Conservation (phyloP, 92 coral and sea anemone species). For the Parazoanthus darwini region DNA sequence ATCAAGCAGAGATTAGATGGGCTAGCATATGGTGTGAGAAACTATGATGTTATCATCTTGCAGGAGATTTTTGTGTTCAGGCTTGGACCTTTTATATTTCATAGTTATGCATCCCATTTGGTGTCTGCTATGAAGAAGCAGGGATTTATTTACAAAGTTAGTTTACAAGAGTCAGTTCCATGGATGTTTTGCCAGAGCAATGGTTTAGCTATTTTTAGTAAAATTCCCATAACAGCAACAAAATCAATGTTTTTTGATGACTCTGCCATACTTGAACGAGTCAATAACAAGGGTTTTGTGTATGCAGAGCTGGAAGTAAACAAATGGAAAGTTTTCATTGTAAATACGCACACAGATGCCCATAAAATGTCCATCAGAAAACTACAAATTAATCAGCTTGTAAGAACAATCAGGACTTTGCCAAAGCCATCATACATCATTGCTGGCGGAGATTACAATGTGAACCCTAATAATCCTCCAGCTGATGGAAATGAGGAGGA, state of each 20-base stretch:
- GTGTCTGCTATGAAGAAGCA: slow-evolving; percentile 57
- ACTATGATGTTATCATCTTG: slow-evolving; percentile 61
- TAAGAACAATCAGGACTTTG: slow-evolving; percentile 16
- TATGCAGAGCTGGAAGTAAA: slow-evolving; percentile 51
- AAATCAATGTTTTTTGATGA: slow-evolving; percentile 43
- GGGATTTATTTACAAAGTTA: slow-evolving; percentile 63
- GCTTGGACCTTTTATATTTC: slow-evolving; percentile 61
- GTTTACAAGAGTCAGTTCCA: slow-evolving; percentile 58
- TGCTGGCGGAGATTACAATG: slow-evolving; percentile 80
- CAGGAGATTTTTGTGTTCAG: slow-evolving; percentile 75
- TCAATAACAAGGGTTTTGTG: slow-evolving; percentile 71
- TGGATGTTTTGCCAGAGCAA: slow-evolving; percentile 59
- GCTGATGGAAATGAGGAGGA: slow-evolving; percentile 45
- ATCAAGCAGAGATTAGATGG: slow-evolving; percentile 58
- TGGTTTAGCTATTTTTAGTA: slow-evolving; percentile 78
- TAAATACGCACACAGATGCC: slow-evolving; percentile 76
- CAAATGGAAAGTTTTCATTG: slow-evolving; percentile 40
- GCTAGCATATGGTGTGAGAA: slow-evolving; percentile 62
- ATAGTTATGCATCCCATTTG: slow-evolving; percentile 58
- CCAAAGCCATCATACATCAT: slow-evolving; percentile 51
- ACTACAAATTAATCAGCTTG: slow-evolving; percentile 59
- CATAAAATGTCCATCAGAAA: slow-evolving; percentile 42
- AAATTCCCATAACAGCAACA: slow-evolving; percentile 53
- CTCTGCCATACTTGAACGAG: slow-evolving; percentile 38
- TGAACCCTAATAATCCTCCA: slow-evolving; percentile 60